Base-by-base conservation (phyloP, 2,888 invertebrate genomes). In the Xylota segnis region DNA sequence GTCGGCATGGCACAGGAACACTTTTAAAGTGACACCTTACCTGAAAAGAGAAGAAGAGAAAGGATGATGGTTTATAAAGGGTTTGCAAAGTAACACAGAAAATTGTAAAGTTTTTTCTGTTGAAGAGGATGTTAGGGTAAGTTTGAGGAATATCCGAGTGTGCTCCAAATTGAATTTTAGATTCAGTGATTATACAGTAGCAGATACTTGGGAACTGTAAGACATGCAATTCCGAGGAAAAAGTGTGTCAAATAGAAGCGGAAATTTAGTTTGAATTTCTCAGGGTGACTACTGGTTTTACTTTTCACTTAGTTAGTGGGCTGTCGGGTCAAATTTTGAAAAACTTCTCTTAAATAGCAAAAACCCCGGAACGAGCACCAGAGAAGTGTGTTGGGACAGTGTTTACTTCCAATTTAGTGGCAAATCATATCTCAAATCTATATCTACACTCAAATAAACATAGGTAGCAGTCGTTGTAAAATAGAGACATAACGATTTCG, bases 21-120 rank as follows among this genome's bases (percentile, higher is more conserved):
- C 10, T 59, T 56, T 70, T 29, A 59, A 59, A 81, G 59, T 70
- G 63, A 68, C 59, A 63, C 68, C 66, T 75, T 68, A 82, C 79
- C 72, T 79, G 72, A 29, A 79, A 72, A 18, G 37, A 75, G 27
- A 45, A 9, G 16, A 61, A 3, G 40, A 59, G 47, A 37, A 40
- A 63, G 23, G 29, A 71, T 34, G 43, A 70, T 32, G 29, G 40
- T 70, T 43, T 27, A 56, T 70, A 45, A 56, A 70, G 70, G 68
- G 12, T 66, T 68, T 40, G 32, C 32, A 70, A 56, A 68, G 54
- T 56, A 40, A 32, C 34, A 43, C 14, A 16, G 40, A 29, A 37
- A 56, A 68, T 40, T 54, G 40, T 40, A 18, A 54, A 58, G 23
- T n/a, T 23, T 59, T 59, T n/a, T 23, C 5, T 7, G 4, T 9